A percentile compares a stretch with the other conserved stretches of the same genome.
phyloP scores from a whole-genome alignment of 2,888 invertebrate species.

The Eupithecia dodoneata region DNA sequence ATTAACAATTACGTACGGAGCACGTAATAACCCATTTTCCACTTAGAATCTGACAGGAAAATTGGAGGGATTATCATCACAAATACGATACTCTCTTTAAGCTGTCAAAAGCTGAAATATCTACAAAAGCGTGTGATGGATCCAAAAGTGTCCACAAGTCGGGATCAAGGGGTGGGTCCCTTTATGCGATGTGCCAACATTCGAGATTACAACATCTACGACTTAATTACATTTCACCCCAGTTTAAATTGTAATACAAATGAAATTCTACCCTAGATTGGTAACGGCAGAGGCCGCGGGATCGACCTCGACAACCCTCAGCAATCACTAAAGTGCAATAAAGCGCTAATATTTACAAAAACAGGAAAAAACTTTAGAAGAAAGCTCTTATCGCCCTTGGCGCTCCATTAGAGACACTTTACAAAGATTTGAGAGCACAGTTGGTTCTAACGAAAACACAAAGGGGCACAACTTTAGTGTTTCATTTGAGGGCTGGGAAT shows the following conservation, averaged over 20 bases:
- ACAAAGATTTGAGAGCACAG: conserved; percentile 71
- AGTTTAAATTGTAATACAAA: conserved; percentile 44
- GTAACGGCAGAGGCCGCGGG: conserved; percentile 22
- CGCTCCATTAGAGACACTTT: conserved; percentile 78
- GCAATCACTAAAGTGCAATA: conserved; percentile 26
- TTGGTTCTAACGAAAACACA: conserved; percentile 62
- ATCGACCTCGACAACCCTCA: conserved; percentile 17
- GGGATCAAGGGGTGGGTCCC: conserved; percentile 51
- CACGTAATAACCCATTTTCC: conserved; percentile 36
- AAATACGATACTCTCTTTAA: conserved; percentile 35
- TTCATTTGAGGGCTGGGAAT: conserved; percentile 40
- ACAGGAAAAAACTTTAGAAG: conserved; percentile 70
- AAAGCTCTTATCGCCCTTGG: conserved; percentile 74
- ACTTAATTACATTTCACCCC: conserved; percentile 48
- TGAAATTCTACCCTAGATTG: conserved; percentile 29
- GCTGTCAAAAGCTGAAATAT: conserved; percentile 35
- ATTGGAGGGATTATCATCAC: conserved; percentile 38
- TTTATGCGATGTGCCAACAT: conserved; percentile 61
- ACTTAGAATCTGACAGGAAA: conserved; percentile 43
- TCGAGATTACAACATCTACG: conserved; percentile 59
- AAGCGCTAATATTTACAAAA: conserved; percentile 69
- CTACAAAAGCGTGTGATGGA: conserved; percentile 43
- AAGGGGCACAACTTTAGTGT: conserved; percentile 49
- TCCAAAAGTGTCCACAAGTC: conserved; percentile 37
- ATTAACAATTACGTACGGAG: conserved; percentile 33